phyloP scores from a whole-genome alignment of 2,797 vertebrate genomes.

The Oceanodroma leucorhoa region DNA sequence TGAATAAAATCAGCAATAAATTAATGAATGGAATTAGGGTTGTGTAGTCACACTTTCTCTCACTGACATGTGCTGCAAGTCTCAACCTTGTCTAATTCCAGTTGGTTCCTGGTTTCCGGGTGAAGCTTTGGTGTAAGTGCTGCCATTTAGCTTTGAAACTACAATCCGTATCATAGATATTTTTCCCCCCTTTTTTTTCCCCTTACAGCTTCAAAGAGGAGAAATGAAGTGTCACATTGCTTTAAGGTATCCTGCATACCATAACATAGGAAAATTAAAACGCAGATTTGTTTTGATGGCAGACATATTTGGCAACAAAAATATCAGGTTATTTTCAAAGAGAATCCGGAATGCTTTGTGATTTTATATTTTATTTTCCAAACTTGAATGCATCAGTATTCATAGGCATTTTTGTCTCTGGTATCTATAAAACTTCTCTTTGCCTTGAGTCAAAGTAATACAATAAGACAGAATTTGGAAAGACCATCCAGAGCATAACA shows the following conservation, averaged over 20 bases:
- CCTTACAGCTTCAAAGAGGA: not conserved
- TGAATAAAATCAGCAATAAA: not conserved
- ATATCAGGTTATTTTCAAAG: not conserved
- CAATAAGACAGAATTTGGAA: not conserved
- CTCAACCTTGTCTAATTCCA: not conserved
- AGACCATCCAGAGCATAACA: not conserved
- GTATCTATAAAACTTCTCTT: not conserved
- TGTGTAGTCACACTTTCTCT: not conserved
- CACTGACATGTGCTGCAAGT: not conserved
- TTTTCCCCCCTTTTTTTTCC: rapidly evolving
- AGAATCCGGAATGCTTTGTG: not conserved
- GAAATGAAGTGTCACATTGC: not conserved
- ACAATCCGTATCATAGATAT: not conserved
- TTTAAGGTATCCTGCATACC: not conserved
- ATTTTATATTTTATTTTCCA: not conserved
- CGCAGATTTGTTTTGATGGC: not conserved
- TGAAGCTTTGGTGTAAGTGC: not conserved
- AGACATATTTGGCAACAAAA: not conserved
- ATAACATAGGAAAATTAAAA: not conserved
- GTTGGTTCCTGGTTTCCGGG: not conserved
- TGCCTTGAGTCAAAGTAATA: not conserved
- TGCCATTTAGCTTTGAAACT: not conserved
- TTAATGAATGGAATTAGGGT: not conserved
- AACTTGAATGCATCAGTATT: not conserved
- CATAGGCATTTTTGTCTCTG: not conserved